Evolutionary conservation across 2,113 vertebrate genomes (phyloP).

Genomic region (Mormyrus iriodes): DNA sequence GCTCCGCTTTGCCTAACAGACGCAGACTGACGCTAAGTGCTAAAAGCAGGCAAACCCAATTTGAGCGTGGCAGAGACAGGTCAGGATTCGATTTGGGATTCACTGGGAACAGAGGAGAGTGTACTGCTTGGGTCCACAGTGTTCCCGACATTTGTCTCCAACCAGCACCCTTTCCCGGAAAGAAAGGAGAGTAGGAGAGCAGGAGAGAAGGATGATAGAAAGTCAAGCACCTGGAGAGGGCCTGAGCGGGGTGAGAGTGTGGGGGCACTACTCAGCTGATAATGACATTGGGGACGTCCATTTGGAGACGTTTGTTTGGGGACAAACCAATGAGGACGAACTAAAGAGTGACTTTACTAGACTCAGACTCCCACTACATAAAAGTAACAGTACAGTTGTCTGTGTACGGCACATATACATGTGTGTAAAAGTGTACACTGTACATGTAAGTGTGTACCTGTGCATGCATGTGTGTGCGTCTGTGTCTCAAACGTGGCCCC

Average conservation of each 20-base stretch:
- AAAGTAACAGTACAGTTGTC: background rate
- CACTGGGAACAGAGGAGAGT: conserved; percentile 34
- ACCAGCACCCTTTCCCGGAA: background rate
- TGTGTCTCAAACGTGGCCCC: background rate
- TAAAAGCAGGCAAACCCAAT: conserved; percentile 45
- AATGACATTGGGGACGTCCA: background rate
- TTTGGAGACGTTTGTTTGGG: background rate
- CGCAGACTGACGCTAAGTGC: conserved; percentile 35
- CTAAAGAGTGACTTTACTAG: background rate
- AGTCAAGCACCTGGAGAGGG: background rate
- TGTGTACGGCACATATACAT: background rate
- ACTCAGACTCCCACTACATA: background rate
- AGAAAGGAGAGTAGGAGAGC: background rate
- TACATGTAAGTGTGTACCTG: background rate
- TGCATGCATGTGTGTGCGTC: background rate
- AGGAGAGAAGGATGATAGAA: background rate
- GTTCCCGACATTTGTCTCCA: background rate
- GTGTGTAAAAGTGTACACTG: background rate
- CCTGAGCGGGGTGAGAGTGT: background rate
- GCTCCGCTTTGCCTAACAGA: conserved; percentile 21
- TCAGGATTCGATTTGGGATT: conserved; percentile 46
- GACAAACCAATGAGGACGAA: background rate
- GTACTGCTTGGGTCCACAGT: background rate
- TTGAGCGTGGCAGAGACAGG: conserved; percentile 32
- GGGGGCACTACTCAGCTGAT: background rate